phyloP scores from a whole-genome alignment of 2,113 vertebrate genomes.

The Myiagra hebetior region DNA sequence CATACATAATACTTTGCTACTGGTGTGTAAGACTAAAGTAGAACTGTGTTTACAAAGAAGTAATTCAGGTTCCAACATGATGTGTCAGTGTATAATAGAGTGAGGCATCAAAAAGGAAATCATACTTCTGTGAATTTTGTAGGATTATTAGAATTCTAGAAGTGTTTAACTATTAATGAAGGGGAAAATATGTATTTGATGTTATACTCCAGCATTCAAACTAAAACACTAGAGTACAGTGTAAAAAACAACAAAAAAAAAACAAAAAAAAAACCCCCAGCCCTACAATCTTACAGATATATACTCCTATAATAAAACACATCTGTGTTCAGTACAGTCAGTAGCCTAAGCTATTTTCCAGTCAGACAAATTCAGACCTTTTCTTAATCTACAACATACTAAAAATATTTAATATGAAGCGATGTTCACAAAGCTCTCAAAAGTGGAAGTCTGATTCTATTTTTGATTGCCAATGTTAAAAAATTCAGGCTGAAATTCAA shows the following conservation, averaged over 20 bases:
- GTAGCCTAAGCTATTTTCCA: conserved; percentile 52
- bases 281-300: background rate
- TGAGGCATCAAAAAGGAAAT: background rate
- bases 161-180: background rate
- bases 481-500: conserved; percentile 43
- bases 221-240: background rate
- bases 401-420: conserved; percentile 8
- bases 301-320: background rate
- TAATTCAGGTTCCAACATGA: background rate
- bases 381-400: background rate
- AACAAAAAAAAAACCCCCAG: background rate
- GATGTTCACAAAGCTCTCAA: background rate
- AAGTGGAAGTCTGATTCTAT: conserved; percentile 25
- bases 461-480: conserved; percentile 9
- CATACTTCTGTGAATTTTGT: background rate
- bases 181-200: background rate
- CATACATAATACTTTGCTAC: background rate
- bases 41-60: background rate
- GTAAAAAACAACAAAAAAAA: background rate
- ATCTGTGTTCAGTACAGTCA: background rate
- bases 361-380: conserved; percentile 16
- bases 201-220: background rate
- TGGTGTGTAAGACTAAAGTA: background rate
- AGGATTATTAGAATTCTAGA: background rate
- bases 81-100: background rate